Conservation (phyloP, 2,797 vertebrate genomes). For the Lithobates sylvaticus region DNA sequence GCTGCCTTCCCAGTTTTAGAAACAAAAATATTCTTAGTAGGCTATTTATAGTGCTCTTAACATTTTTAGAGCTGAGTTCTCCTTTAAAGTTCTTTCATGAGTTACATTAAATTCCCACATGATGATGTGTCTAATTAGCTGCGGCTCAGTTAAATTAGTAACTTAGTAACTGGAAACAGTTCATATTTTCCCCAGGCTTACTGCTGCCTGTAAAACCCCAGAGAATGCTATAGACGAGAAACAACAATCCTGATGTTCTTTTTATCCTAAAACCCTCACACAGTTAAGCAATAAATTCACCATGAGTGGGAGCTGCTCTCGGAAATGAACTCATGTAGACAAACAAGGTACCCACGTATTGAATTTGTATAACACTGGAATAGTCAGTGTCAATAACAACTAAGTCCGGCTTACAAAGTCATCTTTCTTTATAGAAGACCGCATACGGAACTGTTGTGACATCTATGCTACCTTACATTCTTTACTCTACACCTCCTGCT, state of each 20-base stretch:
- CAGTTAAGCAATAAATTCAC: constrained; percentile 28
- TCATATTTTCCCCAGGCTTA: constrained; percentile 47
- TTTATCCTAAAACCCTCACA: constrained; percentile 17
- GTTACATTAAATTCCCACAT: constrained; percentile 19
- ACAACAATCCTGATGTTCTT: constrained; percentile 36
- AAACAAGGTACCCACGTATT: constrained; percentile 25
- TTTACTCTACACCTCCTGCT: not conserved
- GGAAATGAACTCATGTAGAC: constrained; percentile 40
- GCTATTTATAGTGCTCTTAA: not conserved
- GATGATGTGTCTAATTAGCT: constrained; percentile 53
- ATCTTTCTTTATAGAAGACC: constrained; percentile 6
- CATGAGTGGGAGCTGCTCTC: constrained; percentile 31
- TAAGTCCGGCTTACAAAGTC: not conserved
- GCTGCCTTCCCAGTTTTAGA: too few species aligned
- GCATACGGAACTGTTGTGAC: constrained; percentile 1
- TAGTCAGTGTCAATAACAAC: constrained; percentile 28
- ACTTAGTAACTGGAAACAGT: constrained; percentile 45
- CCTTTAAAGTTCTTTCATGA: constrained; percentile 23
- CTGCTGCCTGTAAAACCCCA: constrained; percentile 33
- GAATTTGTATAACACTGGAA: constrained; percentile 27
- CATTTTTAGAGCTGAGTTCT: constrained; percentile 1
- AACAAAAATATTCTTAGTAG: too few species aligned
- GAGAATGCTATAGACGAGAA: constrained; percentile 16
- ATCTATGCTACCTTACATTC: constrained; percentile 3
- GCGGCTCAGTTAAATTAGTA: constrained; percentile 51